Evolutionary conservation across 2,797 vertebrate genomes (phyloP), one percentile per base, ranked within the genome.

Genomic region (Epinephelus awoara): DNA sequence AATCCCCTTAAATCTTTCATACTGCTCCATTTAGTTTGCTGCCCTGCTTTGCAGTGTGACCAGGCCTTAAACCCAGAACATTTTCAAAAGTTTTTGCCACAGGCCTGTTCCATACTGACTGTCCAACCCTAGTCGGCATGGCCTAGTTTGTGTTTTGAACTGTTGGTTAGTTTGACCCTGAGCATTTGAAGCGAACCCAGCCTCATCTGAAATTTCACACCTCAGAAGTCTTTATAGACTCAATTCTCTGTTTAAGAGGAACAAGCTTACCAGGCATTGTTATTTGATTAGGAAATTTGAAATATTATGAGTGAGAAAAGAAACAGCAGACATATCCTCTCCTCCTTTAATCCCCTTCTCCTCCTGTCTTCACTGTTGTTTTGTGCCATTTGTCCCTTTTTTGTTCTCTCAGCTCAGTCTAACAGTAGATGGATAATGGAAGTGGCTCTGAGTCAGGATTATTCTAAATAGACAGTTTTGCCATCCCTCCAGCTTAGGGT

Each of bases 361-460:
- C 65, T 59, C 88, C 75, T 72, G 34, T 59, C 63, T 12, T 66
- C 38, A 46, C 52, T 85, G 77, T 80, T 86, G 66, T 78, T 66
- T 74, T 65, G 62, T 63, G 85, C 71, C 15, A 57, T 84, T 72
- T 78, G 68, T 85, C 72, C 74, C 51, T 57, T 62, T 67, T 71
- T 72, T 51, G 25, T 79, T 65, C 38, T 1, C 52, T 46, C 44
- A 42, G 55, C 42, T 63, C 59, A 13, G 40, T 75, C 61, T 81
- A 87, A 86, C 87, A 83, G 83, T 72, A 70, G 77, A 70, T 67
- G 75, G 80, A 87, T 83, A 87, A 90, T 88, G 82, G 54, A 84
- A 86, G 85, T 80, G 68, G 89, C 87, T 92, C 83, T 84, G 49
- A 87, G 83, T 86, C 58, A 78, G 85, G 88, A 91, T 93, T 92